Percentiles rank a stretch among this genome's conserved stretches.
These are phyloP conservation scores for Phylloscopus whistleri DNA, from an alignment of 2,113 vertebrate species.

Conservation along the genomic window DNA sequence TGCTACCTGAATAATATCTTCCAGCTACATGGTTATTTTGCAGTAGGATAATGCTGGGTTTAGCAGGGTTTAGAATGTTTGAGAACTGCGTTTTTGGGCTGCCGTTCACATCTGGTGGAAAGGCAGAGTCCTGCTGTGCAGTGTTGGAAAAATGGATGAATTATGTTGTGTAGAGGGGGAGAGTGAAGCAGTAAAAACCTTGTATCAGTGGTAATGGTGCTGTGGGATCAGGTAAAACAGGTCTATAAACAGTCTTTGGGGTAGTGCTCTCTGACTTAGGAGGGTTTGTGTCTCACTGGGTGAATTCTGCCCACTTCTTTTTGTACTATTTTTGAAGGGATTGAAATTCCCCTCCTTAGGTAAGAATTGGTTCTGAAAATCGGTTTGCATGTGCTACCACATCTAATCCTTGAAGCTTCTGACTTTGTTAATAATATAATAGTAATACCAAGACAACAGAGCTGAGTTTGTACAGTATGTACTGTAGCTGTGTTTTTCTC, in stretches of 20 bases:
- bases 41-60: background rate
- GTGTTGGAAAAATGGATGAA: background rate
- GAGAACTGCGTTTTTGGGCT: background rate
- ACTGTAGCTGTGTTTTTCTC: background rate
- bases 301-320: background rate
- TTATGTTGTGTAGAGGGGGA: background rate
- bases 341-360: background rate
- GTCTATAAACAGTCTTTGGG: background rate
- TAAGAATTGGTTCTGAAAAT: background rate
- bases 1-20: background rate
- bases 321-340: background rate
- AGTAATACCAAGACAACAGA: background rate
- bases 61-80: background rate
- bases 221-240: background rate
- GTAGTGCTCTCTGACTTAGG: background rate
- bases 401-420: background rate
- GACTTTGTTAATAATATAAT: background rate
- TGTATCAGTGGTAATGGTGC: rapidly evolving
- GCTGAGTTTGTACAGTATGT: background rate
- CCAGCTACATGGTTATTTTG: background rate
- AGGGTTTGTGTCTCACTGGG: background rate
- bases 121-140: background rate
- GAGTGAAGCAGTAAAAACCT: background rate
- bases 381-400: rapidly evolving
- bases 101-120: rapidly evolving